Percentiles rank a stretch among this genome's conserved stretches.
Evolutionary conservation across 2,797 vertebrate genomes (phyloP).

Genomic region (Enteromius mattozi): DNA sequence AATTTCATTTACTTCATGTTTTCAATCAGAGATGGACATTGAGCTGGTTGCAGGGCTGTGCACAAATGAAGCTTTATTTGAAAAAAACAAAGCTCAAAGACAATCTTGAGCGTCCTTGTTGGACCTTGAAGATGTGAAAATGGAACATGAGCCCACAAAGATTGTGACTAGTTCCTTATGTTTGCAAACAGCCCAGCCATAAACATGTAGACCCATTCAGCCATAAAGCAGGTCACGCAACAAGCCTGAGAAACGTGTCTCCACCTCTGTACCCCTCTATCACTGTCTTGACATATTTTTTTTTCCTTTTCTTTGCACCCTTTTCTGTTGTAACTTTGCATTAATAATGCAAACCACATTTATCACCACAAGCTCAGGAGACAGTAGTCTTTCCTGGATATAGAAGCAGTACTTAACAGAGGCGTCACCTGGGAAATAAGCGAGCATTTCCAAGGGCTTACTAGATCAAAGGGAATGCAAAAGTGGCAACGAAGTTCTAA

Average conservation of each 20-base stretch:
- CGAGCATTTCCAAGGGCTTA: constrained; percentile 32
- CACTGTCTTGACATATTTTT: constrained; percentile 1
- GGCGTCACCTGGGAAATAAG: constrained; percentile 49
- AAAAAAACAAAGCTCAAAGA: neutral
- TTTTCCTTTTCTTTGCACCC: constrained; percentile 27
- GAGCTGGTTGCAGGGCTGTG: constrained; percentile 30
- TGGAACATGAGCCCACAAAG: constrained; percentile 6
- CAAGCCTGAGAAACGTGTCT: constrained; percentile 25
- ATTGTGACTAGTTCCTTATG: constrained; percentile 7
- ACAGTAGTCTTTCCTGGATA: constrained; percentile 45
- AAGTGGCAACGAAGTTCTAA: constrained; percentile 28
- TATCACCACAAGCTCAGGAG: constrained; percentile 46
- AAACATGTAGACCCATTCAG: constrained; percentile 22
- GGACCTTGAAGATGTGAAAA: constrained; percentile 44
- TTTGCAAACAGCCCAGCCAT: constrained; percentile 7
- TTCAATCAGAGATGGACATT: constrained; percentile 43
- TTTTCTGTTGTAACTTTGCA: constrained; percentile 51
- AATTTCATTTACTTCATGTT: constrained; percentile 54
- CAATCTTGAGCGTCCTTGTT: constrained; percentile 27
- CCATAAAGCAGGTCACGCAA: constrained; percentile 43
- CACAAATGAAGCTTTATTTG: constrained; percentile 41
- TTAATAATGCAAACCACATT: constrained; percentile 54
- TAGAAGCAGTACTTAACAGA: constrained; percentile 26
- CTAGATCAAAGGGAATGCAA: constrained; percentile 44
- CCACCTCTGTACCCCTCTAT: constrained; percentile 34